phyloP scores from a whole-genome alignment of 2,797 vertebrate genomes.

The Myotis findleyi region DNA sequence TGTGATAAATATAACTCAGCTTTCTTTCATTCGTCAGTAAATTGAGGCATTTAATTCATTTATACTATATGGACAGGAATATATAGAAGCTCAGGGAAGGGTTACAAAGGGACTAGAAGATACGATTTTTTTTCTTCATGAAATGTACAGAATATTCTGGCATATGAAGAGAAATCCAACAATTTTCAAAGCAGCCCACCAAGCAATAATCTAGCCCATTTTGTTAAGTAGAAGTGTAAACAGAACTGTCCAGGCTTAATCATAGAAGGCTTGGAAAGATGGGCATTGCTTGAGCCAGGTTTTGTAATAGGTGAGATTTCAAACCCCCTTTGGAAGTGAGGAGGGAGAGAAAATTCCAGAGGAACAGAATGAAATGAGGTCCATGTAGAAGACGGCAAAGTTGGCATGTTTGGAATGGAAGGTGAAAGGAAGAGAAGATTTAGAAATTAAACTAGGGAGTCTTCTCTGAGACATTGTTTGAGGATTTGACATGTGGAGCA shows the following conservation, averaged over 20 bases:
- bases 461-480: background rate
- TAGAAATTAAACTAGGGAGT: background rate
- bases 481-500: background rate
- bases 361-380: background rate
- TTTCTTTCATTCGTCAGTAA: conserved; percentile 31
- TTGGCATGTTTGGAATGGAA: background rate
- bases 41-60: conserved; percentile 9
- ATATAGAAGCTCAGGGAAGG: background rate
- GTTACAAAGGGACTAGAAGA: background rate
- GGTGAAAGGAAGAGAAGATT: background rate
- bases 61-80: background rate
- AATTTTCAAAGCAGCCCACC: background rate
- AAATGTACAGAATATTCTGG: background rate
- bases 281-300: background rate
- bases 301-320: background rate
- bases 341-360: background rate
- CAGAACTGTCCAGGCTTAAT: background rate
- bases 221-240: background rate
- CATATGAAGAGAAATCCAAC: background rate
- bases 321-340: background rate
- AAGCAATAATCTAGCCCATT: background rate
- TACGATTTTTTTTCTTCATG: background rate
- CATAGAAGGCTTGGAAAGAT: background rate
- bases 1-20: background rate
- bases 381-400: background rate